These are phyloP conservation scores for Excalfactoria chinensis DNA, from an alignment of 2,113 vertebrate species.

Conservation along the genomic window DNA sequence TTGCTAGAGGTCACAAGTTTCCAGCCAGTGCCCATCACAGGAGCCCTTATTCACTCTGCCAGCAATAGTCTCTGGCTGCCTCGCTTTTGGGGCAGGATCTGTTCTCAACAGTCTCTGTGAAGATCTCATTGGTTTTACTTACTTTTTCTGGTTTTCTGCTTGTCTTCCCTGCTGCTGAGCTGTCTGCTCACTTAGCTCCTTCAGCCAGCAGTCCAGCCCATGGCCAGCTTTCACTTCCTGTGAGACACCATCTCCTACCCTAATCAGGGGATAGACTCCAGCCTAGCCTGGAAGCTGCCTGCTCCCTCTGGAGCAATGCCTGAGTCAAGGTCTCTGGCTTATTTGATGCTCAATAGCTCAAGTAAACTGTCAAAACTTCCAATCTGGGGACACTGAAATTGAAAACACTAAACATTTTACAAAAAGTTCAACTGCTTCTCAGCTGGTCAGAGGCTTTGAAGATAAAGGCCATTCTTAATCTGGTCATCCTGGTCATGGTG, in stretches of 20 bases:
- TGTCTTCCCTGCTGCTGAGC: neutral
- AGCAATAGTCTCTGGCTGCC: neutral
- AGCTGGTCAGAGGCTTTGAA: neutral
- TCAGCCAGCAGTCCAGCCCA: too few relatives aligned
- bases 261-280: neutral
- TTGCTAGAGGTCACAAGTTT: neutral
- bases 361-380: neutral
- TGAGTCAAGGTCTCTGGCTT: neutral
- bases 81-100: neutral
- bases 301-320: neutral
- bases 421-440: neutral
- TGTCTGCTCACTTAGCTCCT: neutral
- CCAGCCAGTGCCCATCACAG: neutral
- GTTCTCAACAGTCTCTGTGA: neutral
- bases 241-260: too few relatives aligned
- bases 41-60: fast-evolving
- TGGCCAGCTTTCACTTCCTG: neutral
- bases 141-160: neutral
- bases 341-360: neutral
- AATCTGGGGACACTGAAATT: neutral
- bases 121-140: neutral
- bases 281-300: too few relatives aligned
- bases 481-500: neutral
- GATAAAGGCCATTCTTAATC: neutral
- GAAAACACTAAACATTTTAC: neutral